Percentiles rank a stretch among this genome's conserved stretches.
Evolutionary conservation across 2,113 vertebrate species (phyloP).

Genomic region (Ranitomeya imitator): DNA sequence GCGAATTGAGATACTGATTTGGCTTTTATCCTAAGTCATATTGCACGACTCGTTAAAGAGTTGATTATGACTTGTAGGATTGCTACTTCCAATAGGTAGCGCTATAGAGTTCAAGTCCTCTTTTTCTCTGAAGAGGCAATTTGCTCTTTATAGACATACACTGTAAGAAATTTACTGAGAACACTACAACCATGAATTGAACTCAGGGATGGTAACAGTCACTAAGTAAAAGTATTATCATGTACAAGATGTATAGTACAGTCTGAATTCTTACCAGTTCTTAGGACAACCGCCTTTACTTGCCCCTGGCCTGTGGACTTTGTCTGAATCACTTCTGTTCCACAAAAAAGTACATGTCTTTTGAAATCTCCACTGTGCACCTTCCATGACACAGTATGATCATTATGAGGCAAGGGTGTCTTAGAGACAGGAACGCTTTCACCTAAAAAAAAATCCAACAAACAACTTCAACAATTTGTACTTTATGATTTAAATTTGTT

Average conservation of each 20-base stretch:
- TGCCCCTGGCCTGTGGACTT: slow-evolving; percentile 59
- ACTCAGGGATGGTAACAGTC: background rate
- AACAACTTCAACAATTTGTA: background rate
- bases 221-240: background rate
- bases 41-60: too few species aligned
- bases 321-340: slow-evolving; percentile 78
- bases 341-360: slow-evolving; percentile 77
- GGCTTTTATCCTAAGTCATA: too few species aligned
- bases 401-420: slow-evolving; percentile 63
- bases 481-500: too few species aligned
- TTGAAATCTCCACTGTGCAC: slow-evolving; percentile 67
- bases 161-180: too few species aligned
- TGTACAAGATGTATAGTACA: background rate
- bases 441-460: slow-evolving; percentile 61
- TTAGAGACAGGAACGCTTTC: slow-evolving; percentile 79
- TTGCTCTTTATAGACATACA: too few species aligned
- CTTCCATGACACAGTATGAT: slow-evolving; percentile 69
- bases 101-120: too few species aligned
- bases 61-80: too few species aligned
- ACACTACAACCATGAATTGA: background rate
- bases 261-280: slow-evolving; percentile 67
- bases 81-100: too few species aligned
- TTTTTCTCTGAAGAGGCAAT: too few species aligned
- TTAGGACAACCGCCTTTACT: slow-evolving; percentile 73
- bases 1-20: too few species aligned